A percentile compares a stretch with the other conserved stretches of the same genome.
phyloP scores from a whole-genome alignment of 1,140 invertebrate species.

The Caenorhabditis remanei region DNA sequence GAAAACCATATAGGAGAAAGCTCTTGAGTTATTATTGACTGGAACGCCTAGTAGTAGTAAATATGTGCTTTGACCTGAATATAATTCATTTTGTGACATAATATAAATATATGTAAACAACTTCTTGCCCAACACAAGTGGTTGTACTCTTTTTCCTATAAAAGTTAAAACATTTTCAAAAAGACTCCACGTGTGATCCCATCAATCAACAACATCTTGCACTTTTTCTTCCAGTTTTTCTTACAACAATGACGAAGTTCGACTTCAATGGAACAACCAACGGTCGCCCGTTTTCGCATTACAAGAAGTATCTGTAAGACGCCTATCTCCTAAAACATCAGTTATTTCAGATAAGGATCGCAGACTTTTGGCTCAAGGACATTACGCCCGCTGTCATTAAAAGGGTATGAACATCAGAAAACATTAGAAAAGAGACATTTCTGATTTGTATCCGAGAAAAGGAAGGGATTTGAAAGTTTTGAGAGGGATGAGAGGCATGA shows the following conservation, averaged over 20 bases:
- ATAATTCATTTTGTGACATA: no score
- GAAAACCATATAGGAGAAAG: not conserved
- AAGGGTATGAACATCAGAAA: slow-evolving; percentile 4
- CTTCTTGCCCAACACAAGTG: no score
- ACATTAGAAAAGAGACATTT: not conserved
- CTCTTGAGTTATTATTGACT: no score
- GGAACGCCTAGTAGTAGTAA: no score
- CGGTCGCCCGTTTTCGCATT: slow-evolving; percentile 71
- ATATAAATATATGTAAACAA: no score
- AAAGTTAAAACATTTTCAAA: not conserved
- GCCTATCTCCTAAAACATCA: not conserved
- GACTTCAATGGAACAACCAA: slow-evolving; percentile 74
- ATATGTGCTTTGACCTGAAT: no score
- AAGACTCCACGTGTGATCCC: not conserved
- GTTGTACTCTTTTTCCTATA: not conserved
- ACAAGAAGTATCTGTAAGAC: slow-evolving; percentile 2
- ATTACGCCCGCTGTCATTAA: slow-evolving; percentile 63
- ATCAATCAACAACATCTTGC: not conserved
- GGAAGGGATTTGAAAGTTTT: no score
- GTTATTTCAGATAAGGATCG: slow-evolving; percentile 67
- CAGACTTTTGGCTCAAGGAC: slow-evolving; percentile 73
- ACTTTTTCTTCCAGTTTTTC: slow-evolving; percentile 69
- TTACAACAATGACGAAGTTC: slow-evolving; percentile 77
- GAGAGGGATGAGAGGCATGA: no score
- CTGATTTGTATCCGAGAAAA: no score